These are phyloP conservation scores for Pelagia noctiluca DNA, from an alignment of 30 jellyfish, hydroid and myxozoan species.

Conservation along the genomic window DNA sequence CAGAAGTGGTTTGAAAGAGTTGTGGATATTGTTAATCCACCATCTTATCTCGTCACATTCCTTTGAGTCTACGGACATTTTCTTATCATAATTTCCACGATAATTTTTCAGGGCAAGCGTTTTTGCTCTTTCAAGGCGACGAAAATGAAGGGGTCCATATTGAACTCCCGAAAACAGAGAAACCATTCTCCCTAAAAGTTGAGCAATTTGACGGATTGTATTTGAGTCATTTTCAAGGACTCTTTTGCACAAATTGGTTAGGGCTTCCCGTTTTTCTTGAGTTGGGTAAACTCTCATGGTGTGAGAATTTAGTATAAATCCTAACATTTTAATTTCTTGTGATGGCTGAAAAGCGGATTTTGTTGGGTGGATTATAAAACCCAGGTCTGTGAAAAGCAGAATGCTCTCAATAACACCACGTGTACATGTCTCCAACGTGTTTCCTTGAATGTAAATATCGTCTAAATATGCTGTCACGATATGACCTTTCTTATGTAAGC, in stretches of 20 bases:
- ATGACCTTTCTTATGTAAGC: not conserved
- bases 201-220: not conserved
- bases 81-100: not conserved
- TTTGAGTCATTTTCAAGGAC: not conserved
- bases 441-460: not conserved
- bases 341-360: slow-evolving; percentile 13
- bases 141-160: not conserved
- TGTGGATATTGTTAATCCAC: not conserved
- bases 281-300: slow-evolving; percentile 10
- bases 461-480: not conserved
- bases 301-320: not conserved
- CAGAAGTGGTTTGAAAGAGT: not conserved
- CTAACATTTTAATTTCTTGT: not conserved
- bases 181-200: not conserved
- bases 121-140: not conserved
- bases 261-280: not conserved
- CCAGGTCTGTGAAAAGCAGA: not conserved
- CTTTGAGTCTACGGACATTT: not conserved
- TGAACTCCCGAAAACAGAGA: not conserved
- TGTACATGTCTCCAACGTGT: not conserved
- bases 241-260: not conserved
- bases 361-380: slow-evolving; percentile 9
- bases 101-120: not conserved
- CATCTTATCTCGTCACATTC: not conserved
- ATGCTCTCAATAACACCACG: not conserved